phyloP scores from a whole-genome alignment of 2,888 invertebrate species.

The Drosophila monieri region DNA sequence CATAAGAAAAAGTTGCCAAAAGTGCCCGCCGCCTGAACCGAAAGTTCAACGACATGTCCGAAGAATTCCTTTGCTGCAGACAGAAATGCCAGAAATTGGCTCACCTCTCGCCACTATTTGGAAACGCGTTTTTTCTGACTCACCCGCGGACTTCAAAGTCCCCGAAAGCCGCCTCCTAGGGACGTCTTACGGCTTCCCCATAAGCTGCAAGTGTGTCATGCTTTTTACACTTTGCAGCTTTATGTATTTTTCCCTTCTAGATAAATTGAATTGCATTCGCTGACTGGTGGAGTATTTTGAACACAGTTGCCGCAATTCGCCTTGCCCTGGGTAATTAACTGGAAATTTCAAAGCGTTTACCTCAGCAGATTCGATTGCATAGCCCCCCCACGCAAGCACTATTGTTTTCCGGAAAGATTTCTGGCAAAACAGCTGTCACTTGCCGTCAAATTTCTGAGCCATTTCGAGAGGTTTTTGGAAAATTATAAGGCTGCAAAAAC shows the following conservation, averaged over 20 bases:
- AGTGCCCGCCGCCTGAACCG: slow-evolving; percentile 16
- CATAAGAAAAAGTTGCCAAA: slow-evolving; percentile 70
- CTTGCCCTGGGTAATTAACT: slow-evolving; percentile 32
- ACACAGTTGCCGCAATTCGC: slow-evolving; percentile 35
- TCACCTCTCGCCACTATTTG: slow-evolving; percentile 4
- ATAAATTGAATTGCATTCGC: slow-evolving; percentile 22
- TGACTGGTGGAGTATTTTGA: slow-evolving; percentile 8
- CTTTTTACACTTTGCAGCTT: slow-evolving; percentile 16
- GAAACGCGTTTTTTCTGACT: slow-evolving; percentile 7
- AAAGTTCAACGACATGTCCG: slow-evolving; percentile 60
- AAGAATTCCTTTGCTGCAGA: slow-evolving; percentile 20
- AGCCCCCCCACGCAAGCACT: neutral
- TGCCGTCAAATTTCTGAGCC: neutral
- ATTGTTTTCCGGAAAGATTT: slow-evolving; percentile 22
- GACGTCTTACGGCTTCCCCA: neutral
- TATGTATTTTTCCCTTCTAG: slow-evolving; percentile 8
- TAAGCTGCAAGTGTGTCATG: slow-evolving; percentile 14
- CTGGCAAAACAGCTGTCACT: slow-evolving; percentile 20
- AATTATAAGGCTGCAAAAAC: too few species aligned
- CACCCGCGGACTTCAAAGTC: slow-evolving; percentile 23
- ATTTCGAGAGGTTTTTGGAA: neutral
- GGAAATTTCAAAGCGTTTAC: slow-evolving; percentile 23
- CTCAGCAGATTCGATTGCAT: slow-evolving; percentile 28
- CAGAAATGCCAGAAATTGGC: slow-evolving; percentile 26
- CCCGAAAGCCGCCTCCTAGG: slow-evolving; percentile 1